Evolutionary conservation across 2,888 invertebrate genomes (phyloP), one percentile per base, ranked within the genome.

Genomic region (Ormia ochracea): DNA sequence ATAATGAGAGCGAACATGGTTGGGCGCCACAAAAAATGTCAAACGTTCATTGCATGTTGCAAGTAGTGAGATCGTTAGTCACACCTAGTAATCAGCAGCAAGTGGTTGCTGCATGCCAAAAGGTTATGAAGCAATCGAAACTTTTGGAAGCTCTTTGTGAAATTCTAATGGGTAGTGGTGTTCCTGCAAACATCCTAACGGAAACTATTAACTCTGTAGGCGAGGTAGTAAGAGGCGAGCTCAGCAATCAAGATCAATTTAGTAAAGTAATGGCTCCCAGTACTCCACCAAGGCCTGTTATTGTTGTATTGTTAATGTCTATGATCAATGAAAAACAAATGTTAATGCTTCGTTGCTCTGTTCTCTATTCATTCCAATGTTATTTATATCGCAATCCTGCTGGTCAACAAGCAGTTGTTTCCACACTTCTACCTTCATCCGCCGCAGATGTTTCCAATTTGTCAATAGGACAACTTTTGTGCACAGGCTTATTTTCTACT

Each of bases 321-420:
- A 98, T 99, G 98, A 97, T 98, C 5, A 98, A 98, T 88, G 99
- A 99, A 88, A 98, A 98, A 86, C 99, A 99, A 88, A 96, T 98
- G 0, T 95, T 99, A 87, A 90, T 91, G 0, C 89, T 96, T 85
- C 94, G 99, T 80, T 97, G 97, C 88, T 96, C 99, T 0, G 98
- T 99, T 2, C 93, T 99, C 0, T 99, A 99, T 90, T 98, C 98
- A 89, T 98, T 99, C 90, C 95, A 99, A 91, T 98, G 97, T 88
- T 99, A 96, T 89, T 91, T 99, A 7, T 96, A 95, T 89, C 96
- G 95, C 90, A 99, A 99, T 89, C 96, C 96, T 87, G 92, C 93
- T 28, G 96, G 96, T 2, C 98, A 98, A 89, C 94, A 94, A 0
- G 93, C 94, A 83, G 93, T 99, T 2, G 94, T 99, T 0, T 96